Conservation (phyloP, 2,888 invertebrate genomes). For the Platycnemis pennipes region DNA sequence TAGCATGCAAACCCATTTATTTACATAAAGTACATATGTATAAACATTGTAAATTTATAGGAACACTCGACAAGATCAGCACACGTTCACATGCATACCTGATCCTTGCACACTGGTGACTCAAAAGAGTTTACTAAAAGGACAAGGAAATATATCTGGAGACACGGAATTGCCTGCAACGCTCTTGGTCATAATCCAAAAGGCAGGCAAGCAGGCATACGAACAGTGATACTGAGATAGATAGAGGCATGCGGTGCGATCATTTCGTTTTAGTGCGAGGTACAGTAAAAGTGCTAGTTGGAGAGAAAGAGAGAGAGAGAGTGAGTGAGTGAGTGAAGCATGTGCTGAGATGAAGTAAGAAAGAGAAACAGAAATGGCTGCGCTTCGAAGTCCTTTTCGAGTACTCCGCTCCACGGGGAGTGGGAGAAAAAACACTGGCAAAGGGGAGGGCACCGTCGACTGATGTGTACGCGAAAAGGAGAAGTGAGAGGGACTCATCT, state of each 20-base stretch:
- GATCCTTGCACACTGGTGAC: background rate
- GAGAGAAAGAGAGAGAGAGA: background rate
- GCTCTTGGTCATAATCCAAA: background rate
- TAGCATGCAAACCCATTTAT: background rate
- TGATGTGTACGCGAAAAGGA: background rate
- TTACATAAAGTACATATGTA: background rate
- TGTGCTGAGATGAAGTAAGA: background rate
- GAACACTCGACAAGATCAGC: background rate
- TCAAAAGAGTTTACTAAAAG: background rate
- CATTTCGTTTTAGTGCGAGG: background rate
- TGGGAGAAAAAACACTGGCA: background rate
- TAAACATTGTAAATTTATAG: background rate
- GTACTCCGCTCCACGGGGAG: background rate
- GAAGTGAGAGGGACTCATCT: background rate
- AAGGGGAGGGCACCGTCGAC: background rate
- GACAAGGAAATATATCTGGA: background rate
- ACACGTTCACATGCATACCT: background rate
- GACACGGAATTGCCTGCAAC: background rate
- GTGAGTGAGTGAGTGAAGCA: background rate
- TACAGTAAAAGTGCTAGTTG: conserved; percentile 3
- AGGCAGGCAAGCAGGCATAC: background rate
- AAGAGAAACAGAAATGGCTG: background rate
- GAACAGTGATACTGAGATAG: background rate
- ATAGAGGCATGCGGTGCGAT: conserved; percentile 50
- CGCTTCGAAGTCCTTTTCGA: background rate